phyloP scores from a whole-genome alignment of 2,797 vertebrate species.

The Pelochelys cantorii region DNA sequence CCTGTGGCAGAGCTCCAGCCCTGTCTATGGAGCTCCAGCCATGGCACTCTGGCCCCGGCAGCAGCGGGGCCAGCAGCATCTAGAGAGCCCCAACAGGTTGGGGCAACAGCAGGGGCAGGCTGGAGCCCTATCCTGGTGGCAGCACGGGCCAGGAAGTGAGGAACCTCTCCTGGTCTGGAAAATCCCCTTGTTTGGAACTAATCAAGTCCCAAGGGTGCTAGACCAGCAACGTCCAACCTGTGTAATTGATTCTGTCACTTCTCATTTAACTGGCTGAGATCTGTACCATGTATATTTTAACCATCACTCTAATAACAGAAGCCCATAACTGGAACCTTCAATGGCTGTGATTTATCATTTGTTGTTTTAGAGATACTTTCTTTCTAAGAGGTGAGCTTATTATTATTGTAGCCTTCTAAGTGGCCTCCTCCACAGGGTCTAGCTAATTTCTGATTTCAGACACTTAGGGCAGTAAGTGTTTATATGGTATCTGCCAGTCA shows the following conservation, averaged over 20 bases:
- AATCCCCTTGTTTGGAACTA: too few species aligned
- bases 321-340: not conserved
- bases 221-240: too few species aligned
- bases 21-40: too few species aligned
- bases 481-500: not conserved
- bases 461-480: not conserved
- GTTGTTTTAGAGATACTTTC: not conserved
- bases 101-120: too few species aligned
- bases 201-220: too few species aligned
- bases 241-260: not conserved
- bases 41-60: too few species aligned
- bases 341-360: slow-evolving; percentile 11
- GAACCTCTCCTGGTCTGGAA: too few species aligned
- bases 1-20: too few species aligned
- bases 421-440: slow-evolving; percentile 17
- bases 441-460: slow-evolving; percentile 14
- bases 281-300: not conserved
- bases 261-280: slow-evolving; percentile 13
- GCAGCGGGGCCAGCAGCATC: too few species aligned
- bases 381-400: slow-evolving; percentile 13
- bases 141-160: too few species aligned
- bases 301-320: not conserved
- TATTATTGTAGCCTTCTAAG: not conserved
- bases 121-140: too few species aligned
- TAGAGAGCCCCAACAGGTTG: too few species aligned